phyloP scores from a whole-genome alignment of 2,888 invertebrate species.

The Xanthia icteritia region DNA sequence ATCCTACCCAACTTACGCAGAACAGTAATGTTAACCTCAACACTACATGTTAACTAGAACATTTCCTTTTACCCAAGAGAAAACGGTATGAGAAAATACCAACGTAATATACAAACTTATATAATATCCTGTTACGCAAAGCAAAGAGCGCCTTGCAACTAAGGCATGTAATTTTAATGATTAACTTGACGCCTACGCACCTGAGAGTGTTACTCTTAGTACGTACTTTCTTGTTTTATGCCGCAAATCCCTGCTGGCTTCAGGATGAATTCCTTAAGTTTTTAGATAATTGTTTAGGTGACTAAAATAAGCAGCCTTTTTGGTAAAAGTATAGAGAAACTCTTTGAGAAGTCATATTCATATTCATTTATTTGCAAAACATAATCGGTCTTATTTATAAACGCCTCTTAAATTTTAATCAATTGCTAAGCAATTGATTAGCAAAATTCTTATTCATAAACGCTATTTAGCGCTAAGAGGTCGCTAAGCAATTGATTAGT shows the following conservation, averaged over 20 bases:
- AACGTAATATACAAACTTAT: conserved; percentile 23
- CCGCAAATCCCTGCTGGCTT: conserved; percentile 39
- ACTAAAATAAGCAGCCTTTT: background rate
- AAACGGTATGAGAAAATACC: conserved; percentile 35
- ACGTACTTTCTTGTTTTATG: conserved; percentile 29
- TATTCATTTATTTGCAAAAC: too few relatives aligned
- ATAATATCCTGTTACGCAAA: conserved; percentile 36
- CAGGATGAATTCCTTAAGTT: conserved; percentile 10
- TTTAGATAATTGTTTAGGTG: background rate
- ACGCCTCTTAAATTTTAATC: too few relatives aligned
- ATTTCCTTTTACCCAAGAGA: conserved; percentile 29
- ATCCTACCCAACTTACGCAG: conserved; percentile 20
- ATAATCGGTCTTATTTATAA: too few relatives aligned
- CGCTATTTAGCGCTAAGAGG: too few relatives aligned
- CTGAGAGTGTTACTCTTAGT: conserved; percentile 16
- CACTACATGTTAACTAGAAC: conserved; percentile 16
- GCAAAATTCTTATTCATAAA: too few relatives aligned
- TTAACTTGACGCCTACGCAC: conserved; percentile 54
- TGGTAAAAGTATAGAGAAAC: background rate
- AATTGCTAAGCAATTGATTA: too few relatives aligned
- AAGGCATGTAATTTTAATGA: conserved; percentile 61
- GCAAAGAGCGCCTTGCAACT: conserved; percentile 44
- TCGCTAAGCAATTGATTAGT: too few relatives aligned
- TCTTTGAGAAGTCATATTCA: too few relatives aligned
- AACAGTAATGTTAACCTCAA: conserved; percentile 30